Conservation (phyloP, 1,140 invertebrate species). For the Brachionus angularis region DNA sequence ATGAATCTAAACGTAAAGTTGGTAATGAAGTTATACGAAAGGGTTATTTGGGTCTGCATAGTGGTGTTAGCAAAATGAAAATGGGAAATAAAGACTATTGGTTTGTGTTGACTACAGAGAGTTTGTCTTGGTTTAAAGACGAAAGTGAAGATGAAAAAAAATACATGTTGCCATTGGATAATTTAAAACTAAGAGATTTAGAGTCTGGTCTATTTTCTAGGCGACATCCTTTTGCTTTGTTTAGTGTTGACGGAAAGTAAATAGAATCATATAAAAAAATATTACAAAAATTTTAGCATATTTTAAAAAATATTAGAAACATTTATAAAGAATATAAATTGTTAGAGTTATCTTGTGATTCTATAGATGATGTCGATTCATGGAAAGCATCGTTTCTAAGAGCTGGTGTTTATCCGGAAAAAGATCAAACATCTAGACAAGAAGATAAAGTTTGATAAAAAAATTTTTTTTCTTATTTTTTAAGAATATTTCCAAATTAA, state of each 20-base stretch:
- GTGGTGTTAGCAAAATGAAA: constrained; percentile 52
- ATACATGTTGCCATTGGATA: constrained; percentile 95
- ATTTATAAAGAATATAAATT: constrained; percentile 96
- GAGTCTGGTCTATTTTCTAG: constrained; percentile 88
- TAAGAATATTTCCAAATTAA: too few species aligned
- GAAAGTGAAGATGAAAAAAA: constrained; percentile 99
- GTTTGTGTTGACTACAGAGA: constrained; percentile 99
- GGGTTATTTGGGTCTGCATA: constrained; percentile 66
- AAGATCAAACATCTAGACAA: constrained; percentile 72
- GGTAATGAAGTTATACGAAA: constrained; percentile 94
- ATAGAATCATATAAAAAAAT: too few species aligned
- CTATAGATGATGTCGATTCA: constrained; percentile 96
- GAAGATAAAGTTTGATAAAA: constrained; percentile 70
- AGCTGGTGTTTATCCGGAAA: constrained; percentile 98
- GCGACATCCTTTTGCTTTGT: constrained; percentile 91
- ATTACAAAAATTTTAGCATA: too few species aligned
- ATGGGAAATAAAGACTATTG: constrained; percentile 80
- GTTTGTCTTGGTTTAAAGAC: constrained; percentile 97
- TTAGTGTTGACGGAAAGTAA: constrained; percentile 86
- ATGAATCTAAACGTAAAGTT: constrained; percentile 67
- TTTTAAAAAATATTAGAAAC: constrained; percentile 75
- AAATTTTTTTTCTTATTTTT: too few species aligned
- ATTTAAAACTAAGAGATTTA: constrained; percentile 89
- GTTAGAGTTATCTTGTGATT: constrained; percentile 93
- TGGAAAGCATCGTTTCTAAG: constrained; percentile 99